Evolutionary conservation across 2,888 invertebrate genomes (phyloP), one percentile per base, ranked within the genome.

Genomic region (Cerastoderma edule): DNA sequence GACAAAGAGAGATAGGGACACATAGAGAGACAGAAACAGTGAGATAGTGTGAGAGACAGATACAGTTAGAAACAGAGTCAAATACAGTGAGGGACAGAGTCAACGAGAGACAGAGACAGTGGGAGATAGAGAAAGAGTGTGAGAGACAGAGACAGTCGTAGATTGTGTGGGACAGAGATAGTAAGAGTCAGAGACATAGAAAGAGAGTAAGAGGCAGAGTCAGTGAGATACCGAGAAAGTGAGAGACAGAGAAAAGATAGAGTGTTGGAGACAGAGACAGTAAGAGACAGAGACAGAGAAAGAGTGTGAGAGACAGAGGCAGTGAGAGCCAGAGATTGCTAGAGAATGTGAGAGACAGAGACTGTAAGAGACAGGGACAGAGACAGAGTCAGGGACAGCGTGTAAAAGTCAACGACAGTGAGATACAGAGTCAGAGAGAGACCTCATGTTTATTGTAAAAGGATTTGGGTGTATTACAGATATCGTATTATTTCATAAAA

Each of bases 31-130:
- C 13, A 16, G n/a, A 16, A 22, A 53, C 6, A 53, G 6, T 16
- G 53, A 22, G 19, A 53, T 8, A 53, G 22, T 16, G 8, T n/a
- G 13, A n/a, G 19, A 53, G n/a, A 53, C 13, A 53, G 53, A 53
- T n/a, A 53, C 22, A 53, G 10, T 16, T 8, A n/a, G 19, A 53
- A 8, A 53, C 10, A 53, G 53, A 16, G 22, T 16, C 6, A 53
- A 53, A 53, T 53, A 53, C 19, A 53, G n/a, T 6, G 10, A 22
- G 53, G n/a, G 6, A 8, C 10, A 53, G 8, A 53, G 6, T 8
- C 22, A 53, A 22, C 6, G 24, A 53, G n/a, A 53, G n/a, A 53
- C n/a, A 53, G 53, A 53, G 24, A 53, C 53, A 53, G 53, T n/a
- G 22, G 24, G 53, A n/a, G 19, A 53, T 6, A 53, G 53, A 8